phyloP scores from a whole-genome alignment of 2,888 invertebrate species.

The Microplitis deprimator region DNA sequence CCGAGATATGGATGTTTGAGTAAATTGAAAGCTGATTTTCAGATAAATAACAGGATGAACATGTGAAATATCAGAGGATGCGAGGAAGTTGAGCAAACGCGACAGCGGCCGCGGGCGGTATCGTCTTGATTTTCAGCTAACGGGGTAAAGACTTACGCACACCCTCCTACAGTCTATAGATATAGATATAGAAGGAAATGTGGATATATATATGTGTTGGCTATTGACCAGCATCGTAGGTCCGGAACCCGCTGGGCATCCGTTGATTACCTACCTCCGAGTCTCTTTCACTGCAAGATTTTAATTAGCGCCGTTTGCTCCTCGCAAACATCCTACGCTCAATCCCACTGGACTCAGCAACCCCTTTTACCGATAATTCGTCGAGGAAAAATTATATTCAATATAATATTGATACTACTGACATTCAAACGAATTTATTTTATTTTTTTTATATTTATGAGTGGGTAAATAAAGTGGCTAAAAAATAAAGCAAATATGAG shows the following conservation, averaged over 20 bases:
- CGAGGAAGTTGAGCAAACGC: slow-evolving; percentile 34
- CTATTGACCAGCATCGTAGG: slow-evolving; percentile 65
- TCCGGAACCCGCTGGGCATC: slow-evolving; percentile 51
- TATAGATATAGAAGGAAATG: not conserved
- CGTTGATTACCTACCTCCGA: slow-evolving; percentile 64
- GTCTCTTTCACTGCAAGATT: slow-evolving; percentile 61
- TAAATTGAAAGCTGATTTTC: slow-evolving; percentile 21
- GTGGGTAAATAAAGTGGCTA: not conserved
- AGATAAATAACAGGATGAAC: slow-evolving; percentile 12
- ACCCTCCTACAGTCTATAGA: slow-evolving; percentile 39
- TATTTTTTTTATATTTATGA: not conserved
- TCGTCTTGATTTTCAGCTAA: slow-evolving; percentile 35
- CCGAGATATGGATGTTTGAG: slow-evolving; percentile 4
- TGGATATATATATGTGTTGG: not conserved
- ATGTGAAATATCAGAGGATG: slow-evolving; percentile 6
- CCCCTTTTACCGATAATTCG: slow-evolving; percentile 41
- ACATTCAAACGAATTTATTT: not conserved
- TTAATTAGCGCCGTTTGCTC: slow-evolving; percentile 70
- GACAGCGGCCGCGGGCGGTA: slow-evolving; percentile 22
- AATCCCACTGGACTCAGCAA: slow-evolving; percentile 52
- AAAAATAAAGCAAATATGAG: not conserved
- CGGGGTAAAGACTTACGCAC: slow-evolving; percentile 47
- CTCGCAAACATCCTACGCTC: slow-evolving; percentile 63
- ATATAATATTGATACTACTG: not conserved
- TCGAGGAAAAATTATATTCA: slow-evolving; percentile 50